Conservation (phyloP, 2,113 vertebrate species). For the Nettapus auritus region DNA sequence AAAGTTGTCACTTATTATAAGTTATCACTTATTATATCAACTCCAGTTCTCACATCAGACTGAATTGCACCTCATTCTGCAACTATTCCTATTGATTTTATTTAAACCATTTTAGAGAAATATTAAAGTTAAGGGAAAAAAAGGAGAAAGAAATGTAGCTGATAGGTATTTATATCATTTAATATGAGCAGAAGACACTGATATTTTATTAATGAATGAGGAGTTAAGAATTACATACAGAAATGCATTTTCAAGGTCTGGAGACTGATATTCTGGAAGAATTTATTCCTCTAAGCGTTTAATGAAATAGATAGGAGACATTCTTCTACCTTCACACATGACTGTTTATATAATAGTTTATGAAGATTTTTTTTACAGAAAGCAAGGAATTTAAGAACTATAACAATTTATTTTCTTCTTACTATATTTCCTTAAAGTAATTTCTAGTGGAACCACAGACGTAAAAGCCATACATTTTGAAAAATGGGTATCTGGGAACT, state of each 20-base stretch:
- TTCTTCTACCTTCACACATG: background rate
- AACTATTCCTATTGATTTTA: background rate
- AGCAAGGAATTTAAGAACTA: background rate
- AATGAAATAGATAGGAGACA: background rate
- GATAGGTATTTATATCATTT: background rate
- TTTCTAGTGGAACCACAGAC: background rate
- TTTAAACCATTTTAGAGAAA: background rate
- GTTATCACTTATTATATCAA: background rate
- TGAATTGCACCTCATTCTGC: background rate
- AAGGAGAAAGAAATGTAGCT: background rate
- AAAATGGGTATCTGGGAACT: background rate
- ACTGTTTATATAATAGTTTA: background rate
- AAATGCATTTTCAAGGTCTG: background rate
- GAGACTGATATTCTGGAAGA: background rate
- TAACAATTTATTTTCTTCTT: background rate
- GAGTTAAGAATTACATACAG: background rate
- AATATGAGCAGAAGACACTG: background rate
- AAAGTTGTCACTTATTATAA: background rate
- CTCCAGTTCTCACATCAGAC: background rate
- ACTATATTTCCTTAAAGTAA: background rate
- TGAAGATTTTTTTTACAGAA: background rate
- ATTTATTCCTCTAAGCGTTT: background rate
- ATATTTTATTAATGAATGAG: background rate
- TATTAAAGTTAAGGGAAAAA: background rate
- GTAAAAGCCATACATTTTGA: background rate